phyloP scores from a whole-genome alignment of 2,888 invertebrate genomes.

The Cryptocephalus primarius region DNA sequence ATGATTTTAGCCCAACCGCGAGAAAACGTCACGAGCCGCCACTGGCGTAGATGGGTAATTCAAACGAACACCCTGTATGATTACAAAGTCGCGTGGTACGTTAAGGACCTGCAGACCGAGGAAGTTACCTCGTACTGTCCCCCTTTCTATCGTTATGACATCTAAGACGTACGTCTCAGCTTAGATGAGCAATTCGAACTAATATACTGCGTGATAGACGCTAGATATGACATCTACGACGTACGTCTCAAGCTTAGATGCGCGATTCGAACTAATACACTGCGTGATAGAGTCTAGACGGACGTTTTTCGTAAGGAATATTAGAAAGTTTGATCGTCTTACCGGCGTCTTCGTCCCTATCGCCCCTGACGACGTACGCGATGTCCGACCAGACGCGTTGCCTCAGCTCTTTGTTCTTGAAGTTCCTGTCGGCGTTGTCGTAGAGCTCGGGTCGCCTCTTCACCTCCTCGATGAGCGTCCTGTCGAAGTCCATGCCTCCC shows the following conservation, averaged over 20 bases:
- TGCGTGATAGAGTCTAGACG: no score
- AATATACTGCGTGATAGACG: no score
- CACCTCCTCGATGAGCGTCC: slow-evolving; percentile 10
- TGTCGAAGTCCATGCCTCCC: slow-evolving; percentile 12
- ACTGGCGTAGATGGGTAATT: no score
- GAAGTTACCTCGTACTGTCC: neutral
- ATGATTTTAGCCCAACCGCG: no score
- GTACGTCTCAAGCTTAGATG: neutral
- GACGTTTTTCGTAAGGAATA: no score
- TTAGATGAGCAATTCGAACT: no score
- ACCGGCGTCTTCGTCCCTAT: slow-evolving; percentile 12
- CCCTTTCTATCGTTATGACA: no score
- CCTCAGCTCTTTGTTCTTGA: slow-evolving; percentile 12
- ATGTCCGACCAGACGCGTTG: slow-evolving; percentile 9
- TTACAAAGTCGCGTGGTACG: neutral
- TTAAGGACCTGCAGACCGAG: neutral
- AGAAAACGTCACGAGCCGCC: no score
- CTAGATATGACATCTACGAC: neutral
- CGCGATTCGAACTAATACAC: no score
- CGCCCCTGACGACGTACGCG: slow-evolving; percentile 9
- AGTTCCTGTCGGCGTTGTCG: slow-evolving; percentile 11
- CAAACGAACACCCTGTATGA: no score
- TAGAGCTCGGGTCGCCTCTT: slow-evolving; percentile 12
- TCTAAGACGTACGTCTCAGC: neutral
- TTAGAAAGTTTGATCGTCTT: slow-evolving; percentile 1